Percentiles rank a stretch among this genome's conserved stretches.
phyloP scores from a whole-genome alignment of 1,140 invertebrate species.

The Geopemphigus sp. region DNA sequence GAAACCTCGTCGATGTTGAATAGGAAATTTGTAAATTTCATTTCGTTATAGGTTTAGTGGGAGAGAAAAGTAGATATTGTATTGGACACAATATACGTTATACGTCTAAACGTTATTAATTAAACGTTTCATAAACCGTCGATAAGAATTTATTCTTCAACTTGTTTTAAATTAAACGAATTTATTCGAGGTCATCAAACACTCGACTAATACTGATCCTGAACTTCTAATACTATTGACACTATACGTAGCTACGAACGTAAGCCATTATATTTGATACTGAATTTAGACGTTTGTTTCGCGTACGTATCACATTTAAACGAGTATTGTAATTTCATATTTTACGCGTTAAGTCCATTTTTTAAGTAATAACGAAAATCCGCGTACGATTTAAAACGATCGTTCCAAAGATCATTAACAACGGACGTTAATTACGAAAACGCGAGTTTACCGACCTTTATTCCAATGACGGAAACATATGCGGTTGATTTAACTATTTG shows the following conservation, averaged over 20 bases:
- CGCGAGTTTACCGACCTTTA: background rate
- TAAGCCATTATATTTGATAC: background rate
- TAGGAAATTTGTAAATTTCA: background rate
- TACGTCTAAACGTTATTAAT: background rate
- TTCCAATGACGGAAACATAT: background rate
- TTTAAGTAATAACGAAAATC: no score
- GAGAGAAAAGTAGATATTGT: no score
- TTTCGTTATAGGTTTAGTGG: background rate
- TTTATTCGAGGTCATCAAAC: background rate
- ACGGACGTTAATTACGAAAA: no score
- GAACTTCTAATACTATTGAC: background rate
- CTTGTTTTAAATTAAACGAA: background rate
- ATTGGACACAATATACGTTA: background rate
- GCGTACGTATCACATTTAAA: background rate
- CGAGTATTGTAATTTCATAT: background rate
- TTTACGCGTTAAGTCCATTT: no score
- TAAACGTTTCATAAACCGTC: background rate
- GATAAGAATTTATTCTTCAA: background rate
- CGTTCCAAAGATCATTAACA: no score
- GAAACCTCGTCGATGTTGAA: background rate
- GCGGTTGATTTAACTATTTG: background rate
- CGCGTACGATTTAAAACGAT: no score
- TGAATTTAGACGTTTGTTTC: background rate
- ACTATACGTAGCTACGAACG: background rate
- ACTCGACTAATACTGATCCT: background rate